These are phyloP conservation scores for Microchirus variegatus DNA, from an alignment of 2,797 vertebrate genomes.

Conservation along the genomic window DNA sequence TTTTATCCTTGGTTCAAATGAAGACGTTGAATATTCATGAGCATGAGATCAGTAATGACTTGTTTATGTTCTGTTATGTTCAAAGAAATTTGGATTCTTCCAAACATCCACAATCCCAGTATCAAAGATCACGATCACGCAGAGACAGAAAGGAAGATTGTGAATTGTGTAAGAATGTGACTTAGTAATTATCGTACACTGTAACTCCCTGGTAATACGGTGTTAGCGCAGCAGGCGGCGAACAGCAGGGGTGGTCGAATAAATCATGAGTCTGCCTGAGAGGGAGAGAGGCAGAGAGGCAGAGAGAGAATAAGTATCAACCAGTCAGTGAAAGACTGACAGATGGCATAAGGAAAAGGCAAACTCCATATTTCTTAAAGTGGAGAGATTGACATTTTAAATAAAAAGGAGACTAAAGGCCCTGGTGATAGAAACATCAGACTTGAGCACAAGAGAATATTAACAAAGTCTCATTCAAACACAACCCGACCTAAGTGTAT, in stretches of 20 bases:
- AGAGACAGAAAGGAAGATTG: neutral
- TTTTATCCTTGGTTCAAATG: too few species aligned
- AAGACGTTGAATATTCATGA: too few species aligned
- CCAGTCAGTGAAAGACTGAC: slow-evolving; percentile 24
- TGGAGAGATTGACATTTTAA: neutral
- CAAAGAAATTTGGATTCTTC: too few species aligned
- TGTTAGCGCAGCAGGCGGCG: slow-evolving; percentile 40
- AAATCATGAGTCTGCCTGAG: slow-evolving; percentile 43
- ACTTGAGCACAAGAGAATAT: too few species aligned
- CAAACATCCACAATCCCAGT: neutral
- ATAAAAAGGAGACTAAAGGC: neutral
- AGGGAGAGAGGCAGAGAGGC: neutral
- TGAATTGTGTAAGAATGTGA: slow-evolving; percentile 34
- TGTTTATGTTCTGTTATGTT: too few species aligned
- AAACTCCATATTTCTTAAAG: slow-evolving; percentile 9
- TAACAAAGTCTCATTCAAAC: too few species aligned
- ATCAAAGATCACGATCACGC: slow-evolving; percentile 1
- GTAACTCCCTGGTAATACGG: slow-evolving; percentile 49
- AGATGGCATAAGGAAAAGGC: slow-evolving; percentile 9
- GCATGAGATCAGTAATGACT: too few species aligned
- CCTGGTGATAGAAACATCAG: too few species aligned
- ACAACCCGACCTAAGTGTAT: too few species aligned
- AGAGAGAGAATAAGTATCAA: neutral
- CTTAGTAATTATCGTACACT: slow-evolving; percentile 37
- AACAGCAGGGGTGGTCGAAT: slow-evolving; percentile 41